Conservation (phyloP, 2,888 invertebrate species). For the Ypsolopha sequella region DNA sequence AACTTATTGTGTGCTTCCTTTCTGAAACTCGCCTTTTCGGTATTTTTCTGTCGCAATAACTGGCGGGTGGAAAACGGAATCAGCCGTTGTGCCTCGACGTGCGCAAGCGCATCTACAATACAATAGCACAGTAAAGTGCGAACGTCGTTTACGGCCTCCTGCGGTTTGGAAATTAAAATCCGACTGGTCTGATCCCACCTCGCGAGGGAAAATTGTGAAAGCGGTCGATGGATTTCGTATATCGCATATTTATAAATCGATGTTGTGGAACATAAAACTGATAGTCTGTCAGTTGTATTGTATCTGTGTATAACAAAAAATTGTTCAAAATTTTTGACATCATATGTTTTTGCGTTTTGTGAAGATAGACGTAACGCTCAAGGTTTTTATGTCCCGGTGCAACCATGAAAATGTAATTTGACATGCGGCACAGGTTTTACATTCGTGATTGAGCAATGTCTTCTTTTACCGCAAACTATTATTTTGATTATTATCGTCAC, state of each 20-base stretch:
- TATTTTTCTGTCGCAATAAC: too few species aligned
- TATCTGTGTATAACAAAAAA: too few species aligned
- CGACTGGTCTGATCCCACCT: slow-evolving; percentile 40
- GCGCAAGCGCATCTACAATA: slow-evolving; percentile 24
- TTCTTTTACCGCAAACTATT: slow-evolving; percentile 50
- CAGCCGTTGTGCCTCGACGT: neutral
- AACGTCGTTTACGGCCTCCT: slow-evolving; percentile 55
- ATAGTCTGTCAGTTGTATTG: too few species aligned
- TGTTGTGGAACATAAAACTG: neutral
- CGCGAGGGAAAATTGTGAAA: slow-evolving; percentile 15
- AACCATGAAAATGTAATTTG: too few species aligned
- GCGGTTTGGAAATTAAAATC: slow-evolving; percentile 72
- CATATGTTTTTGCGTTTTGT: too few species aligned
- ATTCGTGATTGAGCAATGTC: slow-evolving; percentile 57
- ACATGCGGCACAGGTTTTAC: slow-evolving; percentile 25
- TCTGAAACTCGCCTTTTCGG: too few species aligned
- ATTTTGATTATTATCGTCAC: slow-evolving; percentile 12
- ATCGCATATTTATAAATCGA: slow-evolving; percentile 6
- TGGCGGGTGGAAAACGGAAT: too few species aligned
- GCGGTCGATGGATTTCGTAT: slow-evolving; percentile 10
- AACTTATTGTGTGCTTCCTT: too few species aligned
- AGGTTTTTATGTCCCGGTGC: too few species aligned
- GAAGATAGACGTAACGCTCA: too few species aligned
- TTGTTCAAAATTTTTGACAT: too few species aligned
- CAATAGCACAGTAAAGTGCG: slow-evolving; percentile 65